Conservation (phyloP, 1,140 invertebrate genomes). For the Branchinecta lindahli region DNA sequence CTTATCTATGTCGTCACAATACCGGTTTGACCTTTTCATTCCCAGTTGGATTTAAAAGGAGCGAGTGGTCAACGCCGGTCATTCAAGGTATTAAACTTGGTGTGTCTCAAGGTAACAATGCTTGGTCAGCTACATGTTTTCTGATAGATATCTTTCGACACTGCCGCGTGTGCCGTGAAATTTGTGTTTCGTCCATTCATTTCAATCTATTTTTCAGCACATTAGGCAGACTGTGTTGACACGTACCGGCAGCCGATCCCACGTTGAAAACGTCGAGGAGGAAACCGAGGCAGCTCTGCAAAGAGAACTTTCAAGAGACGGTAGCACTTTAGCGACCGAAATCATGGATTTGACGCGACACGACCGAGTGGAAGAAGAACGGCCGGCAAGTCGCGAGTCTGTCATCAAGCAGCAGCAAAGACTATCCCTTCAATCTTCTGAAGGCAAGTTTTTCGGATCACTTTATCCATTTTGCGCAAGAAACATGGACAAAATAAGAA, state of each 20-base stretch:
- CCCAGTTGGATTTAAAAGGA: too few species aligned
- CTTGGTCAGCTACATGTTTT: too few species aligned
- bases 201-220: constrained; percentile 41
- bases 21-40: too few species aligned
- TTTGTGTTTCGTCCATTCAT: too few species aligned
- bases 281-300: constrained; percentile 40
- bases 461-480: neutral
- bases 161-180: too few species aligned
- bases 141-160: too few species aligned
- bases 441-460: constrained; percentile 10
- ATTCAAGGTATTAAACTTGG: too few species aligned
- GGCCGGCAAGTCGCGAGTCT: constrained; percentile 43
- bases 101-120: too few species aligned
- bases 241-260: constrained; percentile 48
- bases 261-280: constrained; percentile 44
- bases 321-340: constrained; percentile 22
- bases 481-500: neutral
- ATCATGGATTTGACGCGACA: constrained; percentile 64
- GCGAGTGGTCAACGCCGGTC: too few species aligned
- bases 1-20: too few species aligned
- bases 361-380: constrained; percentile 37
- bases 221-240: constrained; percentile 75
- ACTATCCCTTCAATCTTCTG: constrained; percentile 17
- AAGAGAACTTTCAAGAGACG: constrained; percentile 34
- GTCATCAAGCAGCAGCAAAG: constrained; percentile 26